Evolutionary conservation across 1,140 invertebrate genomes (phyloP).

Genomic region (Brachionus asplanchnoidis): DNA sequence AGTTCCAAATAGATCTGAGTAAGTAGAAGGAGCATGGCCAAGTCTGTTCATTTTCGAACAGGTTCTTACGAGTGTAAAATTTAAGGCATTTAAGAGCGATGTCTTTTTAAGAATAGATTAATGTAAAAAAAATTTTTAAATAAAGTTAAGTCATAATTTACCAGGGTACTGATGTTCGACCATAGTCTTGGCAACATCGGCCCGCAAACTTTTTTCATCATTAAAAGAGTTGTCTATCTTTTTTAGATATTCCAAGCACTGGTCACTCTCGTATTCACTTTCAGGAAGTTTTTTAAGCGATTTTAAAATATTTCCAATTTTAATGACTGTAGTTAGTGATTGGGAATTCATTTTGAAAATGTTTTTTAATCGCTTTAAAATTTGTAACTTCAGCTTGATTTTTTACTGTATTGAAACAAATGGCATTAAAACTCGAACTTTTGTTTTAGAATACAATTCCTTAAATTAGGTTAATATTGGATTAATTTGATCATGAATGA

Average conservation of each 20-base stretch:
- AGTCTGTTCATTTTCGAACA: constrained; percentile 25
- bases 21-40: constrained; percentile 14
- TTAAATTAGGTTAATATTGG: constrained; percentile 4
- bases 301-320: constrained; percentile 31
- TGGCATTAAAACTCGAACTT: background rate
- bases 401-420: background rate
- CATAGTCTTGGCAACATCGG: constrained; percentile 5
- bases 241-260: constrained; percentile 33
- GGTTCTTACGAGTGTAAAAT: constrained; percentile 21
- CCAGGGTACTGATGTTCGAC: constrained; percentile 25
- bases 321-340: constrained; percentile 7
- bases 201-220: background rate
- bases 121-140: background rate
- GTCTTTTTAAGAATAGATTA: background rate
- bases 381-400: background rate
- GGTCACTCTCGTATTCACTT: constrained; percentile 14
- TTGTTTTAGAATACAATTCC: background rate
- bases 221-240: constrained; percentile 27
- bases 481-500: background rate
- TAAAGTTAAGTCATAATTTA: background rate
- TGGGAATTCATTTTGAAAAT: constrained; percentile 30
- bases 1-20: constrained; percentile 25
- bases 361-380: background rate
- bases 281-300: constrained; percentile 28
- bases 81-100: constrained; percentile 20